Percentiles rank a stretch among this genome's conserved stretches.
Conservation (phyloP, 2,888 invertebrate genomes). For the Melieria omissa region DNA sequence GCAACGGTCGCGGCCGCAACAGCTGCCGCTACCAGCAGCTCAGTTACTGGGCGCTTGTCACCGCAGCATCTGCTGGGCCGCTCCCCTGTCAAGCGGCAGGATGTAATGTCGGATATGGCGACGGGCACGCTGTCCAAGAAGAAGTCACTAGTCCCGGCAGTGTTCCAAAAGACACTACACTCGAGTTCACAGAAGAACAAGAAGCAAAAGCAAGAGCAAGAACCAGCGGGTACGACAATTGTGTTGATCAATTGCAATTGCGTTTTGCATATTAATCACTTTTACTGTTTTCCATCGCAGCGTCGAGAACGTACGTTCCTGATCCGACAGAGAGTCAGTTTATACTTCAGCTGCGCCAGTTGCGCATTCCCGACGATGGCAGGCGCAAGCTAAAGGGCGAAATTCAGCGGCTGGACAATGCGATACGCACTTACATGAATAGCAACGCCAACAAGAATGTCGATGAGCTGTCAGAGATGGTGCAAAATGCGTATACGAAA, state of each 20-base stretch:
- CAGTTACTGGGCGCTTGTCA: constrained; percentile 49
- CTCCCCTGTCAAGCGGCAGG: constrained; percentile 41
- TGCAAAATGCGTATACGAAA: constrained; percentile 85
- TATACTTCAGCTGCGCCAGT: constrained; percentile 59
- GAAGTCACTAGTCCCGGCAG: constrained; percentile 60
- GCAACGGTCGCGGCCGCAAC: constrained; percentile 40
- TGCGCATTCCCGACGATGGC: constrained; percentile 64
- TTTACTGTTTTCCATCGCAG: constrained; percentile 27
- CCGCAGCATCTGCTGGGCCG: constrained; percentile 50
- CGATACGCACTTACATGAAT: constrained; percentile 61
- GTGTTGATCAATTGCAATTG: neutral
- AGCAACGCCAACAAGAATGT: constrained; percentile 66
- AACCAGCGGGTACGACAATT: constrained; percentile 15
- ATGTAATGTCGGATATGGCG: constrained; percentile 23
- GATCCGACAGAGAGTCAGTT: constrained; percentile 61
- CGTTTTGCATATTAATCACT: neutral
- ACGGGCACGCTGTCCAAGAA: constrained; percentile 53
- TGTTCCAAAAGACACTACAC: constrained; percentile 61
- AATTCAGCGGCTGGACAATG: constrained; percentile 61
- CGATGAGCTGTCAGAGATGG: constrained; percentile 88
- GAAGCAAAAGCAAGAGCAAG: constrained; percentile 26
- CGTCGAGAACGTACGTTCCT: constrained; percentile 53
- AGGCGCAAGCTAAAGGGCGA: constrained; percentile 63
- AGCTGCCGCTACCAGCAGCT: constrained; percentile 21
- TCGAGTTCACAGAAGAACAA: constrained; percentile 21